Evolutionary conservation across 2,888 invertebrate genomes (phyloP), one percentile per base, ranked within the genome.

Genomic region (Nomada goodeniana): DNA sequence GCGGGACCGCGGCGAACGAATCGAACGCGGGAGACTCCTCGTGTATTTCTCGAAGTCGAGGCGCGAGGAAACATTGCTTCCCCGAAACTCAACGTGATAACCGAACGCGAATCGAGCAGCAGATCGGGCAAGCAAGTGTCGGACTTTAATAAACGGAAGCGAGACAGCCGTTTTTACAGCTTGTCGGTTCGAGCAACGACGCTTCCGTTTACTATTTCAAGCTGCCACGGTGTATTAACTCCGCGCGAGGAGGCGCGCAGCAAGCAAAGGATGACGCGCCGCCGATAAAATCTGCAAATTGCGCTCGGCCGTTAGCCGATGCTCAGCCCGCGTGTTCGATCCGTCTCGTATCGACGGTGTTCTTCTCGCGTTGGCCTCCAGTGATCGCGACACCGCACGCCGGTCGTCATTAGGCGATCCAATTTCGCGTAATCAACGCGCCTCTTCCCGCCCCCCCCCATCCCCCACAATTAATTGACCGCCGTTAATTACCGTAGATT

Each of bases 261-360:
- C 50, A 29, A 72, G 78, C 63, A 59, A 72, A 72, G 61, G 71
- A 77, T 72, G 76, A 84, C 81, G 71, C 68, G 71, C 55, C 60
- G 71, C 71, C 84, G 84, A 84, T 84, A 84, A 84, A 84, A 84
- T 84, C 77, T 77, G 71, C 77, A 84, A 84, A 84, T 84, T 84
- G 74, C 74, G 74, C 36, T 55, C 81, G 53, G 74, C 60, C 65
- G 68, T 77, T 84, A 60, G 71, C 63, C 71, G 67, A 80, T 77
- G 36, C 68, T 23, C 55, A 11, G 23, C 59, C 59, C 42, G 44
- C 72, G 59, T 59, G 26, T n/a, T 57, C 44, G 59, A 71, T 53
- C 53, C n/a, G 9, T 72, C 61, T n/a, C 59, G 61, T 76, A 42
- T 63, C 15, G 15, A 15, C 3, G 55, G 47, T 44, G 47, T 11